Base-by-base conservation (phyloP, 2,888 invertebrate species). In the Stenurella melanura region DNA sequence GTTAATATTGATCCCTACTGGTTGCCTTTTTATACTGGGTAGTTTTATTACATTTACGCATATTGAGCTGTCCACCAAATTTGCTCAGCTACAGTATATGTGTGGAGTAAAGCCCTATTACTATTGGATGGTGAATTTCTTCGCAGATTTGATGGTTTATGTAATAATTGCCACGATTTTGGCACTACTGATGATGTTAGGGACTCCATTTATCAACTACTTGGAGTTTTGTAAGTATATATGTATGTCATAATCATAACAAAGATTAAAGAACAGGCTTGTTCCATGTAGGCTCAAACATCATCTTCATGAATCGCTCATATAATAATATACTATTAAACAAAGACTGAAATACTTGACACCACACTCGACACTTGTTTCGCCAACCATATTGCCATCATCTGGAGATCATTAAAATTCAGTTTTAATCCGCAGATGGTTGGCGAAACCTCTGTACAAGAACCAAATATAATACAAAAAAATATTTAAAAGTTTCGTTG, bases 71-170 rank as follows among this genome's bases (percentile, higher is more conserved):
- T 86, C 87, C 7, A 90, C 91, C 0, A 93, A 93, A 69, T 91
- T 95, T 50, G 93, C 94, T 30, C 93, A 93, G 82, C 86, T 95
- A 54, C 95, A 95, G 89, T 87, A 92, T 26, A 93, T 94, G 93
- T 90, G 93, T 0, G 94, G 95, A 4, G 92, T 94, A 30, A 89
- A 92, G 0, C 90, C 92, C 0, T 82, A 88, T 12, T 88, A 91
- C 10, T 94, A 94, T 87, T 96, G 96, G 96, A 57, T 90, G 1
- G 89, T 92, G 5, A 92, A 92, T 69, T 92, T 93, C 63, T 1
- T 90, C 0, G 91, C 91, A 83, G 95, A 96, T 88, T 83, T 90
- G 6, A 0, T 90, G 0, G 26, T 90, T 7, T 87, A 91, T 70
- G 7, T 87, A 0, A 1, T 81, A 6, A 68, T 82, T 21, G 66